Percentiles rank a stretch among this genome's conserved stretches.
Conservation (phyloP, 2,888 invertebrate genomes). For the Epistrophella euchroma region DNA sequence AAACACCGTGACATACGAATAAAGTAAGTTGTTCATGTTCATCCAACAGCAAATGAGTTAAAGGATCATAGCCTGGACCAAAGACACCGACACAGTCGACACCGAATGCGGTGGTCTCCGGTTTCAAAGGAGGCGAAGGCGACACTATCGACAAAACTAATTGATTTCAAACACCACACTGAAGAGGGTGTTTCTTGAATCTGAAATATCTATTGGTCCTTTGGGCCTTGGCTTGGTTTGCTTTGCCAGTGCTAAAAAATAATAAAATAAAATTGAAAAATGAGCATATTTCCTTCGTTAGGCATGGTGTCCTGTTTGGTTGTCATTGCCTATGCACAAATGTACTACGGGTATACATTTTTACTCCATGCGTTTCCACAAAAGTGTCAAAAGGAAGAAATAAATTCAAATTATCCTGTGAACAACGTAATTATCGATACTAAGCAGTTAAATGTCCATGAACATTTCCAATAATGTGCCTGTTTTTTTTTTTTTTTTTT, state of each 20-base stretch:
- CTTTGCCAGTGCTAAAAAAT: constrained; percentile 61
- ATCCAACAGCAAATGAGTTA: constrained; percentile 52
- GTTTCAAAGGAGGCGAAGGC: constrained; percentile 79
- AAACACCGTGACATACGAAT: constrained; percentile 77
- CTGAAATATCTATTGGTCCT: constrained; percentile 78
- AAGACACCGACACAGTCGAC: constrained; percentile 49
- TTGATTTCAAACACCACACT: constrained; percentile 82
- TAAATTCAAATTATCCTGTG: constrained; percentile 69
- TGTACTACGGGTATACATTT: neutral
- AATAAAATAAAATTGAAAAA: constrained; percentile 47
- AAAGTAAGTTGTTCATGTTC: constrained; percentile 72
- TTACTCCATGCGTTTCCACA: constrained; percentile 39
- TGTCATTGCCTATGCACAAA: neutral
- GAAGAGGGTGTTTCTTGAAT: constrained; percentile 66
- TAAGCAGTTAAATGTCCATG: constrained; percentile 68
- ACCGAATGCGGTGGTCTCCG: constrained; percentile 57
- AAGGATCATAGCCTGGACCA: constrained; percentile 60
- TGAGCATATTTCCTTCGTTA: constrained; percentile 71
- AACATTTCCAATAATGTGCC: constrained; percentile 51
- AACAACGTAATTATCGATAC: constrained; percentile 74
- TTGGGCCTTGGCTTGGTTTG: constrained; percentile 61
- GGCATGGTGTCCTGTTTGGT: constrained; percentile 62
- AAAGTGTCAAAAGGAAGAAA: constrained; percentile 45
- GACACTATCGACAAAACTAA: constrained; percentile 84
- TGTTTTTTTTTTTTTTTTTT: neutral